Percentiles rank a stretch among this genome's conserved stretches.
Evolutionary conservation across 1,140 invertebrate genomes (phyloP).

Genomic region (Listronotus oregonensis): DNA sequence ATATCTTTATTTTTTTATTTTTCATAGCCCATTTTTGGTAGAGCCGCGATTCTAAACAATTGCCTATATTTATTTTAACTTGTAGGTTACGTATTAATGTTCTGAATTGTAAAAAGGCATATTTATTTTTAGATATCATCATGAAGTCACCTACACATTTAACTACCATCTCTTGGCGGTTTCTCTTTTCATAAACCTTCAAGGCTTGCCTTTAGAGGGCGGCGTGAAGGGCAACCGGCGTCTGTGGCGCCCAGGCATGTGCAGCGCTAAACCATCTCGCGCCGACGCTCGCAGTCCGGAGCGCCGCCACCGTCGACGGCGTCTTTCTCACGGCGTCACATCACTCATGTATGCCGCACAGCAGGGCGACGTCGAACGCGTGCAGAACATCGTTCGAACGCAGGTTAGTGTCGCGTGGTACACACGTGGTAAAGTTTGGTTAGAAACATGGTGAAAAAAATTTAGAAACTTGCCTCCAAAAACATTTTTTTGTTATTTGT

Average conservation of each 20-base stretch:
- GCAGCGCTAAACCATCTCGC: slow-evolving; percentile 16
- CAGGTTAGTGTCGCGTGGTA: slow-evolving; percentile 48
- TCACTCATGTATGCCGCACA: slow-evolving; percentile 90
- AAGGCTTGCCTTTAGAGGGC: slow-evolving; percentile 8
- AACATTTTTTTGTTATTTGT: neutral
- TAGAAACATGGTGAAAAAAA: neutral
- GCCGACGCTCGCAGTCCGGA: slow-evolving; percentile 6
- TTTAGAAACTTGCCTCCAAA: too few relatives aligned
- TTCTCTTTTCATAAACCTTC: neutral
- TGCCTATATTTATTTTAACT: too few relatives aligned
- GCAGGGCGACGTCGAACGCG: slow-evolving; percentile 67
- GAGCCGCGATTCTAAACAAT: too few relatives aligned
- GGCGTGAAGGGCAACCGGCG: slow-evolving; percentile 1
- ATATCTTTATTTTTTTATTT: too few relatives aligned
- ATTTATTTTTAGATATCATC: slow-evolving; percentile 2
- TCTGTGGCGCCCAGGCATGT: slow-evolving; percentile 17
- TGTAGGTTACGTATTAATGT: too few relatives aligned
- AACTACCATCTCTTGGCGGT: neutral
- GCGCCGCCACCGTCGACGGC: slow-evolving; percentile 29
- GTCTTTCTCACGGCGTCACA: slow-evolving; percentile 51
- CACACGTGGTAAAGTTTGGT: neutral
- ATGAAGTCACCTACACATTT: slow-evolving; percentile 11
- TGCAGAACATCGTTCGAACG: slow-evolving; percentile 49
- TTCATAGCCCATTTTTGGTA: too few relatives aligned
- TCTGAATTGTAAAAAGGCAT: too few relatives aligned